Evolutionary conservation across 2,113 vertebrate species (phyloP).

Genomic region (Microtus oregoni): DNA sequence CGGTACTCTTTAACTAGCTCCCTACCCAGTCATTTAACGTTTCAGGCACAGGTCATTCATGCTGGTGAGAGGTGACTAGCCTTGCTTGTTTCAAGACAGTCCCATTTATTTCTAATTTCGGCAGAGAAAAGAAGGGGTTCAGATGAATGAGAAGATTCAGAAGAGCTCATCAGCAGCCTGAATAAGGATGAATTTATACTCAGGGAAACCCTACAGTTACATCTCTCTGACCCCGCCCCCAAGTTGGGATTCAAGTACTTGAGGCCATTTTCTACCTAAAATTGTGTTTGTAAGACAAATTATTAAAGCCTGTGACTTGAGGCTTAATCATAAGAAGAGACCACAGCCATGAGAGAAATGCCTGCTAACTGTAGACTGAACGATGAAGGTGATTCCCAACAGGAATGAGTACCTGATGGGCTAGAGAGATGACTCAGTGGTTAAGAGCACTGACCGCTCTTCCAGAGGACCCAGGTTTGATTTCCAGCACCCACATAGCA

Average conservation of each 20-base stretch:
- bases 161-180: neutral
- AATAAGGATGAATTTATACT: neutral
- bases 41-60: neutral
- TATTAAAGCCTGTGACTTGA: neutral
- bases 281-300: neutral
- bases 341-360: neutral
- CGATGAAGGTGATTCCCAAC: neutral
- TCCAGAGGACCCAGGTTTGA: neutral
- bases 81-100: neutral
- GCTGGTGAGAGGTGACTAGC: neutral
- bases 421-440: neutral
- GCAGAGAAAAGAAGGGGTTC: neutral
- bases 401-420: neutral
- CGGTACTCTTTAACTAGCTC: neutral
- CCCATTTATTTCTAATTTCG: conserved; percentile 5
- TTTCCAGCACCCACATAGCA: neutral
- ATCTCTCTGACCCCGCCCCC: neutral
- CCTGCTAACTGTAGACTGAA: neutral
- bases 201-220: neutral
- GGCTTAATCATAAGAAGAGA: neutral
- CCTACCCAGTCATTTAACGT: neutral
- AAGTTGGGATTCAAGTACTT: neutral
- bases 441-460: neutral
- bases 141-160: neutral
- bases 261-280: neutral